These are phyloP conservation scores for Drosophila sproati DNA, from an alignment of 1,140 invertebrate genomes.

Conservation along the genomic window DNA sequence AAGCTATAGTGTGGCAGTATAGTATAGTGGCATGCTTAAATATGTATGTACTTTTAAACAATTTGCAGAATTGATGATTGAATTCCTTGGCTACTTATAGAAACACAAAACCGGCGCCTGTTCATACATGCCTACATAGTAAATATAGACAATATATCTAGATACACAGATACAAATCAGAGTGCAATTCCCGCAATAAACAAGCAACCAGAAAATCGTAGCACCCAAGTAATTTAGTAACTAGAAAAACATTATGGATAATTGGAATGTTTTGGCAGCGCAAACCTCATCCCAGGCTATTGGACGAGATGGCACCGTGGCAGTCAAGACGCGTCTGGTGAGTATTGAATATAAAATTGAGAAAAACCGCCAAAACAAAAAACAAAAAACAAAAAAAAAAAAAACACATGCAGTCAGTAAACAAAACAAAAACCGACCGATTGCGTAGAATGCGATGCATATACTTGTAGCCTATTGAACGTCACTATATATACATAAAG, in stretches of 20 bases:
- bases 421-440: conserved; percentile 64
- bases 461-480: background rate
- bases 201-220: conserved; percentile 13
- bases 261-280: conserved; percentile 84
- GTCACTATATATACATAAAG: conserved; percentile 23
- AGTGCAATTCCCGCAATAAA: conserved; percentile 1
- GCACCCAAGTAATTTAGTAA: conserved; percentile 20
- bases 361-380: conserved; percentile 5
- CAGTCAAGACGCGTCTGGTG: conserved; percentile 76
- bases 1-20: too few species aligned
- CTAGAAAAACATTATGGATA: conserved; percentile 69
- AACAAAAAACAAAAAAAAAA: background rate
- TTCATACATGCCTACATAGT: conserved; percentile 7
- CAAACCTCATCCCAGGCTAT: conserved; percentile 79
- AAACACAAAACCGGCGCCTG: conserved; percentile 37
- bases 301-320: conserved; percentile 65
- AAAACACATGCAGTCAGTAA: conserved; percentile 43
- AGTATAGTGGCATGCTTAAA: background rate
- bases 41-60: conserved; percentile 9
- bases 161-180: conserved; percentile 24
- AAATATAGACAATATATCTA: conserved; percentile 23
- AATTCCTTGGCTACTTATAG: conserved; percentile 60
- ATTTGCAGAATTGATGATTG: conserved; percentile 42
- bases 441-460: conserved; percentile 26
- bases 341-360: conserved; percentile 37